Evolutionary conservation across 35 echinoderm and acorn worm species (phyloP).

Genomic region (Diadema setosum): DNA sequence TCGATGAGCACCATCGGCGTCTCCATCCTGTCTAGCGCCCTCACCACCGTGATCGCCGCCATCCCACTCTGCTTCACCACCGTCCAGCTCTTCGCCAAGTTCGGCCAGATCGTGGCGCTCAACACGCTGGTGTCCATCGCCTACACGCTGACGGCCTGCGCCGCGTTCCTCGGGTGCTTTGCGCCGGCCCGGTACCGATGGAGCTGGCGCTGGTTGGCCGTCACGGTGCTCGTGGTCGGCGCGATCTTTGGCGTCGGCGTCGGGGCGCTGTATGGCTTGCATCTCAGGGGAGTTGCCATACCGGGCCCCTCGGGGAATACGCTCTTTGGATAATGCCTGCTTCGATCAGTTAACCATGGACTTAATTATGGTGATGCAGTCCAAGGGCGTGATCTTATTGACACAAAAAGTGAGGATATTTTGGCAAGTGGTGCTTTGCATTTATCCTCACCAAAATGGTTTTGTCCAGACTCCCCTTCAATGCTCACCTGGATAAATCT

Average conservation of each 20-base stretch:
- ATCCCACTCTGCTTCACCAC: constrained; percentile 88
- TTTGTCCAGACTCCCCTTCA: too few relatives aligned
- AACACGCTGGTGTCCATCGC: constrained; percentile 87
- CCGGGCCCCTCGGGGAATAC: constrained; percentile 76
- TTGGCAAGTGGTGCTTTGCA: too few relatives aligned
- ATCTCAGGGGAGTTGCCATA: constrained; percentile 41
- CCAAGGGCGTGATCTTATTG: too few relatives aligned
- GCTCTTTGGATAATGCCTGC: constrained; percentile 42
- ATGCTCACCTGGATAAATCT: too few relatives aligned
- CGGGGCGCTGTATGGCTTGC: constrained; percentile 17
- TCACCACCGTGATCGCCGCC: constrained; percentile 90
- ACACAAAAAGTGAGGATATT: too few relatives aligned
- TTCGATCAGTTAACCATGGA: background rate
- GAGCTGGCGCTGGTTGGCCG: constrained; percentile 63
- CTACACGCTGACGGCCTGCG: constrained; percentile 86
- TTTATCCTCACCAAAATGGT: too few relatives aligned
- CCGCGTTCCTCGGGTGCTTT: constrained; percentile 46
- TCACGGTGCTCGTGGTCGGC: constrained; percentile 43
- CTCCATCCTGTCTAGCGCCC: constrained; percentile 86
- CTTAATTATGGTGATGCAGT: too few relatives aligned
- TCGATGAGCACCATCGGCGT: constrained; percentile 87
- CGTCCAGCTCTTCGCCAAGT: constrained; percentile 89
- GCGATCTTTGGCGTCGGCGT: constrained; percentile 22
- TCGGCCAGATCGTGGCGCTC: constrained; percentile 94
- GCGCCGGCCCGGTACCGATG: constrained; percentile 75